Percentiles rank a stretch among this genome's conserved stretches.
These are phyloP conservation scores for Tetheella fluctuosa DNA, from an alignment of 2,888 invertebrate species.

Conservation along the genomic window DNA sequence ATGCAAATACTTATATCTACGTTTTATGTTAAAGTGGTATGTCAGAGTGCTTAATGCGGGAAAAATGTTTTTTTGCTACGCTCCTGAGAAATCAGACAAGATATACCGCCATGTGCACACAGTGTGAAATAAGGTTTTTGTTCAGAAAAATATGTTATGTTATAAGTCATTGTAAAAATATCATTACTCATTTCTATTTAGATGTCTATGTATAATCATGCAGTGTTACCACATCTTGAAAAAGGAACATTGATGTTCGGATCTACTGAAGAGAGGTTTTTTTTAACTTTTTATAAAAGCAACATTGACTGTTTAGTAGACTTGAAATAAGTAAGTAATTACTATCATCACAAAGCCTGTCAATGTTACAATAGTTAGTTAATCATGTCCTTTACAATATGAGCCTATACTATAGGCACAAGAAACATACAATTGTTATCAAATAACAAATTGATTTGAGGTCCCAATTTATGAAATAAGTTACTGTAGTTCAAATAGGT, in stretches of 20 bases:
- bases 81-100: conserved; percentile 70
- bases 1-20: neutral
- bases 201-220: too few relatives aligned
- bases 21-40: conserved; percentile 17
- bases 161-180: conserved; percentile 48
- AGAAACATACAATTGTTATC: neutral
- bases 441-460: neutral
- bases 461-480: neutral
- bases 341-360: neutral
- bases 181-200: conserved; percentile 27
- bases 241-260: neutral
- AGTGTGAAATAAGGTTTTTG: conserved; percentile 77
- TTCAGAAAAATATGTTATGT: conserved; percentile 56
- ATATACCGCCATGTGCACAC: conserved; percentile 69
- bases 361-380: neutral
- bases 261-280: neutral
- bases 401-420: neutral
- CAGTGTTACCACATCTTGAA: neutral
- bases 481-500: conserved; percentile 18
- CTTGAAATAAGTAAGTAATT: neutral
- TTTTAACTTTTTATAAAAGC: neutral
- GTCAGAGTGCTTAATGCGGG: conserved; percentile 33
- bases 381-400: neutral
- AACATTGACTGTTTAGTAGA: neutral
- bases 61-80: conserved; percentile 59